Base-by-base conservation (phyloP, 2,113 vertebrate species). In the Sturnira hondurensis region DNA sequence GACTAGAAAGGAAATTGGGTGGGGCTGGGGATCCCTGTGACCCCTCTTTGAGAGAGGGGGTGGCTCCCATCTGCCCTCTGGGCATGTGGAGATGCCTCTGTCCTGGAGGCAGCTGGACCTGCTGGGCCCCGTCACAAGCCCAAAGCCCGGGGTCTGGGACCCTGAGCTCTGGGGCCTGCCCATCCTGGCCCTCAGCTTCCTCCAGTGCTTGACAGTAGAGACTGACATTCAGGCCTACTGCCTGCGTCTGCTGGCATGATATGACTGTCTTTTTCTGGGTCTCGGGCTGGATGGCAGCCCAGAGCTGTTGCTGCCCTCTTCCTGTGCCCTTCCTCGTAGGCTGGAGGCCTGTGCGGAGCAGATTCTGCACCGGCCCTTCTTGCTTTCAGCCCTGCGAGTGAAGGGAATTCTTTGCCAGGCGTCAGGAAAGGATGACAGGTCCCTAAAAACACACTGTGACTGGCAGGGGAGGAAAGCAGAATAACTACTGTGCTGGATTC, bases 271-370 rank as follows among this genome's bases (percentile, higher is more conserved):
- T 16, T 36, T 67, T 41, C 65, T 0, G 36, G 41, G 28, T 58
- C 50, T 71, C 52, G 33, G 26, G 71, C 80, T 45, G 26, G 54
- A 45, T 31, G 65, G 17, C 52, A 43, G 52, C 61, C 4, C 45
- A 22, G 68, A 38, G 31, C 41, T 19, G 28, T 47, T 19, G 22
- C 89, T 56, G 54, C 28, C 74, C 22, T 5, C 43, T 5, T 7
- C 73, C 80, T 65, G 20, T 4, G 4, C 7, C 36, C 36, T 58
- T 58, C 1, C 0, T 52, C 4, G 0, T 0, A 11, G 56, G 5
- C 38, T 8, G 2, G 7, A 41, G 36, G 14, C 5, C n/a, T 0
- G 4, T 33, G 47, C 83, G 12, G 1, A 17, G 36, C 74, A 19
- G 76, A 45, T 11, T 36, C 61, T 12, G 0, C 33, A 22, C 11